Base-by-base conservation (phyloP, 2,888 invertebrate species). In the Gandaritis pyraliata region DNA sequence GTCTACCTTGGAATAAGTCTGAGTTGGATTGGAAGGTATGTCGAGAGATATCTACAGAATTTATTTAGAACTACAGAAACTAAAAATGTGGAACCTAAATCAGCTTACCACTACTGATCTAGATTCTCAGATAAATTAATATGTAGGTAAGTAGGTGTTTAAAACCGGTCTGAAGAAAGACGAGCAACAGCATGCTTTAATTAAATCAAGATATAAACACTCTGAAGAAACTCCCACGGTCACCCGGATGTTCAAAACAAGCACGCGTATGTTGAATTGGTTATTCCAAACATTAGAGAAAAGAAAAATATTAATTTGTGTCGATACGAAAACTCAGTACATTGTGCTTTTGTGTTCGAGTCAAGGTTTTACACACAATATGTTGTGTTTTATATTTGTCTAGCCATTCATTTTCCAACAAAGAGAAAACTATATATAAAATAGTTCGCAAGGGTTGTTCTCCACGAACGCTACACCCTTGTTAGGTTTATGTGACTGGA, bases 381-480 rank as follows among this genome's bases (percentile, higher is more conserved):
- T 16, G 49, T 49, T 53, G 41, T 66, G 63, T 67, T 69, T 66
- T 66, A 66, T 69, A 57, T 66, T 64, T 64, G 41, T 64, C 29
- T 56, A 48, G 48, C 49, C 57, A 58, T 69, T 66, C 60, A 65
- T 70, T 69, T 62, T 58, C 58, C 56, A 67, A 66, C 65, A 70
- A 58, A 67, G 60, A 68, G 72, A 72, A 82, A 81, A 77, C 73
- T 74, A 78, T 81, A 78, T 81, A 82, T 82, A 81, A 84, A 85
- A 83, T 80, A 82, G 80, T 83, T 83, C 76, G 76, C 77, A 78
- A 78, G 80, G 82, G 82, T 80, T 67, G 68, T 60, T 79, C 84
- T 81, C 85, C 56, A 61, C 66, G 82, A 84, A 76, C 71, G 50
- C 63, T 65, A 73, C 69, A 75, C 73, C 76, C 75, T 75, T 74